Conservation (phyloP, 2,113 vertebrate species). For the Ceyx margarethae region DNA sequence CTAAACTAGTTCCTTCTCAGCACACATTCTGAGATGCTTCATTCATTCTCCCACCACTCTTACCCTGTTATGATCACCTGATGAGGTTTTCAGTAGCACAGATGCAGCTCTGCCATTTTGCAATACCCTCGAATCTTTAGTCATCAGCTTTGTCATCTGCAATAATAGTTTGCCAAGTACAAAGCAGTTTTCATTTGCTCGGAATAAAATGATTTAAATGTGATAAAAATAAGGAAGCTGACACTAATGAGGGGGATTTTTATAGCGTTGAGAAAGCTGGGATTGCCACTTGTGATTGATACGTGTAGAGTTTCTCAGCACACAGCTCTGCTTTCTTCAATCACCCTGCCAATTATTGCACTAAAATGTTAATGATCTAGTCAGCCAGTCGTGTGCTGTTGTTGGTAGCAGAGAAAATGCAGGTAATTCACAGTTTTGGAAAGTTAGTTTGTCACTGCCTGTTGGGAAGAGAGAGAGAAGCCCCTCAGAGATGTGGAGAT, state of each 20-base stretch:
- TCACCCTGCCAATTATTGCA: conserved; percentile 39
- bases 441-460: conserved; percentile 9
- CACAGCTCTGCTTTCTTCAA: conserved; percentile 49
- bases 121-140: neutral
- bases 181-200: conserved; percentile 4
- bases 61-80: neutral
- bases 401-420: conserved; percentile 10
- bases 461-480: neutral
- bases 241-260: conserved; percentile 1
- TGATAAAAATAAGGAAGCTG: conserved; percentile 29
- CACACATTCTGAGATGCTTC: neutral
- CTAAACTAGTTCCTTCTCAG: neutral
- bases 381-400: neutral
- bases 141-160: neutral
- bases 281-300: conserved; percentile 36
- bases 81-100: neutral
- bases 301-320: neutral
- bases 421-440: conserved; percentile 24
- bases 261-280: conserved; percentile 2
- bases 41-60: neutral
- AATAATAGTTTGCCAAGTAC: neutral
- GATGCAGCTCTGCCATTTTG: neutral
- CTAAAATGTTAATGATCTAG: conserved; percentile 56
- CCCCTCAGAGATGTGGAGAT: neutral
- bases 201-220: neutral